Evolutionary conservation across 2,113 vertebrate species (phyloP).

Genomic region (Symphodus melops): DNA sequence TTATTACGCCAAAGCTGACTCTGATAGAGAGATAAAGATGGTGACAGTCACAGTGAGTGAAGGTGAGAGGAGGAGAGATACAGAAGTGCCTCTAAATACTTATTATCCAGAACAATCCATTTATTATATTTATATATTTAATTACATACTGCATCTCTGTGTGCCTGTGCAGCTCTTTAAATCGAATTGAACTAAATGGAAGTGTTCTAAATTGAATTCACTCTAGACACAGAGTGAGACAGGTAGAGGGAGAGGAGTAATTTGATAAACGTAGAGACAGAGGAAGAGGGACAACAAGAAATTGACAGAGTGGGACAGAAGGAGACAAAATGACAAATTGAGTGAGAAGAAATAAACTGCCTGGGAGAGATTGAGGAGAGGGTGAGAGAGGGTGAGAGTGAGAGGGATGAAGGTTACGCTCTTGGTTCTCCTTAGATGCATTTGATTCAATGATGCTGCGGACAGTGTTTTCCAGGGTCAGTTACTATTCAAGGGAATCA

Average conservation of each 20-base stretch:
- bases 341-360: slow-evolving; percentile 43
- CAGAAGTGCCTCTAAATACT: slow-evolving; percentile 19
- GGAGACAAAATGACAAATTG: slow-evolving; percentile 49
- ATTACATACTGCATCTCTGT: slow-evolving; percentile 7
- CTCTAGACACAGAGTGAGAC: slow-evolving; percentile 32
- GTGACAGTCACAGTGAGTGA: slow-evolving; percentile 29
- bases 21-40: slow-evolving; percentile 38
- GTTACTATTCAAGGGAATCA: slow-evolving; percentile 18
- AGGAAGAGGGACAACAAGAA: slow-evolving; percentile 36
- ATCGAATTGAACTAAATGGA: slow-evolving; percentile 31
- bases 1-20: slow-evolving; percentile 48
- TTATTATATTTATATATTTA: slow-evolving; percentile 24
- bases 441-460: slow-evolving; percentile 46
- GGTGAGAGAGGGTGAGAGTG: not conserved
- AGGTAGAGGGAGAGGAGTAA: slow-evolving; percentile 30
- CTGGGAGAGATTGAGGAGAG: slow-evolving; percentile 2
- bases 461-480: slow-evolving; percentile 42
- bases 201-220: slow-evolving; percentile 29
- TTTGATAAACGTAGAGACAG: slow-evolving; percentile 35
- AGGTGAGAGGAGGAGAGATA: slow-evolving; percentile 28
- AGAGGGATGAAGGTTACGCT: slow-evolving; percentile 34
- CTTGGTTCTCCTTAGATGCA: slow-evolving; percentile 38
- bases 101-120: slow-evolving; percentile 20
- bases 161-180: slow-evolving; percentile 22
- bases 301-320: slow-evolving; percentile 27